phyloP scores from a whole-genome alignment of 2,888 invertebrate genomes.

The Sympetrum striolatum region DNA sequence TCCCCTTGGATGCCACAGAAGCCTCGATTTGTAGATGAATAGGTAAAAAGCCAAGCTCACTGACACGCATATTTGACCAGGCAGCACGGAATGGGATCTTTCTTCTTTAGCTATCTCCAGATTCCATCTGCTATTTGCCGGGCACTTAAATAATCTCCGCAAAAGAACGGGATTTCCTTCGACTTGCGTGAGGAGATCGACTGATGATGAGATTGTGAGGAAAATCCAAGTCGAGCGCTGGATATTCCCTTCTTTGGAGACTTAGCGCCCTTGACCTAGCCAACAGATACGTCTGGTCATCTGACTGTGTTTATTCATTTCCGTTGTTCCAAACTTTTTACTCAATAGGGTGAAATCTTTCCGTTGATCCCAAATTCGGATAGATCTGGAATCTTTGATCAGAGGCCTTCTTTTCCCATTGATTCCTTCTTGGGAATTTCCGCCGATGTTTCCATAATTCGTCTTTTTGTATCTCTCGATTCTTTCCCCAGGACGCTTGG shows the following conservation, averaged over 20 bases:
- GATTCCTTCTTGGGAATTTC: background rate
- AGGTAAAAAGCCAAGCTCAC: background rate
- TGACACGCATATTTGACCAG: background rate
- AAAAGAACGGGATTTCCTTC: background rate
- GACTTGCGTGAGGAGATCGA: background rate
- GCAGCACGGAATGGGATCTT: background rate
- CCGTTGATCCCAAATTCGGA: background rate
- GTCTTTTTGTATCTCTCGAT: background rate
- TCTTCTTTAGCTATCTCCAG: background rate
- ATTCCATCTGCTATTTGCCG: background rate
- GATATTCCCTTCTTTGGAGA: background rate
- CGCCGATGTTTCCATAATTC: background rate
- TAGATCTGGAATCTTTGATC: background rate
- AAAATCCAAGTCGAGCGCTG: background rate
- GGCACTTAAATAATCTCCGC: background rate
- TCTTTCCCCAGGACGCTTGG: background rate
- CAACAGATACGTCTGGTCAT: background rate
- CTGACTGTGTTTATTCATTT: background rate
- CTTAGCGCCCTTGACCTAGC: conserved; percentile 16
- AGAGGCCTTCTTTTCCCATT: background rate
- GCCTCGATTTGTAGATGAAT: background rate
- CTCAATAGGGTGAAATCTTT: background rate
- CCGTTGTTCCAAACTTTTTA: background rate
- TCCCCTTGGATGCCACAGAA: background rate
- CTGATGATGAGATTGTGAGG: background rate